Conservation (phyloP, 2,113 vertebrate genomes). For the Sphaerodactylus townsendi region DNA sequence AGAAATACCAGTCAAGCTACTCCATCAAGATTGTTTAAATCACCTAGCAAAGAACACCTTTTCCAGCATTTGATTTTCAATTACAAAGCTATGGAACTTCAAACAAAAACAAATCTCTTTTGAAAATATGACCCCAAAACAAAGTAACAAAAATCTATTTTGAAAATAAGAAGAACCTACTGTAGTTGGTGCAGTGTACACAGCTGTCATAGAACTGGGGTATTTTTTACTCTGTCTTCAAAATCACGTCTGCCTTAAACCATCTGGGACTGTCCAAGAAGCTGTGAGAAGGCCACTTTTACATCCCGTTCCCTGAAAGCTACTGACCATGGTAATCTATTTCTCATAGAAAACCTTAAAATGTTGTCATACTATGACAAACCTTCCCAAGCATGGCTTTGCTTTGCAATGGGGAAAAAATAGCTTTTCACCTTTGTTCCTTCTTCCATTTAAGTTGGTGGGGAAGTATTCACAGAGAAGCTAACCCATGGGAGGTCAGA, state of each 20-base stretch:
- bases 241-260: neutral
- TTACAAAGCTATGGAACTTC: neutral
- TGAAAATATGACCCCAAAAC: no score
- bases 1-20: neutral
- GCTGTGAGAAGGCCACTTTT: neutral
- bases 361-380: neutral
- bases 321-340: neutral
- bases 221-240: neutral
- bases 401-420: neutral
- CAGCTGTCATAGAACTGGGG: neutral
- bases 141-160: neutral
- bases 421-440: neutral
- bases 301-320: neutral
- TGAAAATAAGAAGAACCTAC: neutral
- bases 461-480: constrained; percentile 7
- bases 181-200: neutral
- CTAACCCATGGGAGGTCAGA: neutral
- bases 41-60: neutral
- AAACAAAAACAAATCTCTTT: neutral
- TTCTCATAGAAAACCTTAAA: neutral
- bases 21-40: neutral
- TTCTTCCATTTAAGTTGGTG: neutral
- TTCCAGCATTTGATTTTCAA: neutral
- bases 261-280: neutral
- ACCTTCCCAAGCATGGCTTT: neutral